Evolutionary conservation across 1,140 invertebrate species (phyloP).

Genomic region (Glossosoma conforme): DNA sequence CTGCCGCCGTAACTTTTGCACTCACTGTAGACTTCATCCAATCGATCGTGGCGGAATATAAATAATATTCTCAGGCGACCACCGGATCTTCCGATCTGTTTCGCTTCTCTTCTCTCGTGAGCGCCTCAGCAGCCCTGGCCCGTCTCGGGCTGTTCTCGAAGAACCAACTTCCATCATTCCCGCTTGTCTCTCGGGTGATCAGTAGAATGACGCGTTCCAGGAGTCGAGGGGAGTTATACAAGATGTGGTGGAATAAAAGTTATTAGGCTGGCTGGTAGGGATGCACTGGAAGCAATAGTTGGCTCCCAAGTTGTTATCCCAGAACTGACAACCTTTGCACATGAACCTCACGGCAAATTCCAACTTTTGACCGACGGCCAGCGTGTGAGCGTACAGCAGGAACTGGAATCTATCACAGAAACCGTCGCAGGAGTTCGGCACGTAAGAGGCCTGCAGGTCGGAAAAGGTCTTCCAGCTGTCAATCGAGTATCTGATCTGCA

Average conservation of each 20-base stretch:
- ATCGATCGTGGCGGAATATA: no score
- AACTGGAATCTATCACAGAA: conserved; percentile 88
- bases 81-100: no score
- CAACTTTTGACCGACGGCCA: conserved; percentile 67
- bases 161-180: no score
- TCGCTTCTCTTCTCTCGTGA: no score
- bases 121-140: no score
- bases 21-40: no score
- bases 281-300: conserved; percentile 85
- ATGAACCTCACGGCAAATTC: conserved; percentile 81
- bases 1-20: no score
- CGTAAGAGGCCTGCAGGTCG: conserved; percentile 78
- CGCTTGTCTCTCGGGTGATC: no score
- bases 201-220: conserved; percentile 49
- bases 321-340: conserved; percentile 77
- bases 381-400: conserved; percentile 63
- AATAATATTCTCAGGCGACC: no score
- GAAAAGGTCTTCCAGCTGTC: conserved; percentile 81
- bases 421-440: conserved; percentile 85
- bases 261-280: conserved; percentile 42
- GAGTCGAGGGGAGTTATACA: conserved; percentile 40
- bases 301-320: conserved; percentile 82
- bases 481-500: conserved; percentile 79
- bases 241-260: conserved; percentile 30
- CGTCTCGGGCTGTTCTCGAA: no score